These are phyloP conservation scores for Phrynocephalus guinanensis DNA, from an alignment of 2,797 vertebrate genomes.

Conservation along the genomic window DNA sequence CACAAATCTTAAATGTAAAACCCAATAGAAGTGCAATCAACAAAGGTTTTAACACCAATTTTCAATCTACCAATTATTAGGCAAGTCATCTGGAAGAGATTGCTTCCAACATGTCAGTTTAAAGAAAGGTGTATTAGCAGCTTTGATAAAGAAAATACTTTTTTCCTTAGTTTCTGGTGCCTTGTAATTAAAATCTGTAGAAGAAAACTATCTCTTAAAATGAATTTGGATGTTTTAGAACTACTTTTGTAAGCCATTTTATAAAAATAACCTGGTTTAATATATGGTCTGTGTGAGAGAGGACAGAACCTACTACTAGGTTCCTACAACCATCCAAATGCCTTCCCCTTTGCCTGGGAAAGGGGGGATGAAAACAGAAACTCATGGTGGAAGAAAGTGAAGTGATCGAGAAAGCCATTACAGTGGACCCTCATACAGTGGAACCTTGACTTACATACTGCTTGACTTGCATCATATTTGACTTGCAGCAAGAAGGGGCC, in stretches of 20 bases:
- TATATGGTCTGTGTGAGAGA: not conserved
- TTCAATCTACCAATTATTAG: not conserved
- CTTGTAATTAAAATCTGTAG: not conserved
- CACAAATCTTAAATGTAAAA: not conserved
- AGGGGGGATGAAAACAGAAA: too few species aligned
- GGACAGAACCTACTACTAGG: too few species aligned
- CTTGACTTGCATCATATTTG: too few species aligned
- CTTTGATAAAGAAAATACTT: not conserved
- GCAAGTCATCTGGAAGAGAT: not conserved
- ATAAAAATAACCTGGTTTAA: not conserved
- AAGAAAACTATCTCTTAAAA: not conserved
- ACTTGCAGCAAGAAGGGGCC: too few species aligned
- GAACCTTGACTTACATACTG: too few species aligned
- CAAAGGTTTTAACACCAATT: not conserved
- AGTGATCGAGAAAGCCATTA: too few species aligned
- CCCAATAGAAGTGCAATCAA: not conserved
- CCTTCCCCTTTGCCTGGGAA: too few species aligned
- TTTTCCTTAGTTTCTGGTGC: not conserved
- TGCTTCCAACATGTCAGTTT: not conserved
- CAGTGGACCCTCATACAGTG: too few species aligned
- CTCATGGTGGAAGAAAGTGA: too few species aligned
- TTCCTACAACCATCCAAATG: too few species aligned
- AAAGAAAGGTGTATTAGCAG: not conserved
- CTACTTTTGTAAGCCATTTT: not conserved
- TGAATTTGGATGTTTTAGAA: not conserved